Evolutionary conservation across 2,113 vertebrate species (phyloP).

Genomic region (Laticauda colubrina): DNA sequence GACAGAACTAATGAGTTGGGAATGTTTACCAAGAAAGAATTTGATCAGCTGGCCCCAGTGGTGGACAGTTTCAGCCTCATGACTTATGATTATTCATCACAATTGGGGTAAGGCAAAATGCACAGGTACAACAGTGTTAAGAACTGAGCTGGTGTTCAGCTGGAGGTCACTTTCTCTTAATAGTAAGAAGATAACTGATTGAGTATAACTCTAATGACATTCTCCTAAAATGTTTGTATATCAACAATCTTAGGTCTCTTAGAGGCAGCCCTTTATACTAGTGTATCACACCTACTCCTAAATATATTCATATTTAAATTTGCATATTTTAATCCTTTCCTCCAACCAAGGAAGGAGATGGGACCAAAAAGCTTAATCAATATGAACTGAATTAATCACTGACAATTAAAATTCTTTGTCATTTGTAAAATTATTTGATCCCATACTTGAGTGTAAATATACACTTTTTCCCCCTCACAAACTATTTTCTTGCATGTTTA

Average conservation of each 20-base stretch:
- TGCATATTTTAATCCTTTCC: neutral
- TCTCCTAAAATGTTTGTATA: neutral
- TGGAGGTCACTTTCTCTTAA: neutral
- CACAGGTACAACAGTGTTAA: neutral
- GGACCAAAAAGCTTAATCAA: neutral
- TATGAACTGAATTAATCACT: neutral
- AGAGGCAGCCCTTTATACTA: neutral
- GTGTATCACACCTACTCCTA: neutral
- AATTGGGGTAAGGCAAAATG: conserved; percentile 77
- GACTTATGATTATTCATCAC: conserved; percentile 91
- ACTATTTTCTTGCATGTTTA: neutral
- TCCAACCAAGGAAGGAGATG: neutral
- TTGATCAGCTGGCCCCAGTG: conserved; percentile 82
- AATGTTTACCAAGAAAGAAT: conserved; percentile 87
- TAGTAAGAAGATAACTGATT: neutral
- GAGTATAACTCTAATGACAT: neutral
- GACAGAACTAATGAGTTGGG: conserved; percentile 80
- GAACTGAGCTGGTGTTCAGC: neutral
- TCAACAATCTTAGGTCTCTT: neutral
- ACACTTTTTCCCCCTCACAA: neutral
- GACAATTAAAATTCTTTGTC: neutral
- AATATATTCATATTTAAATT: neutral
- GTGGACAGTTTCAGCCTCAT: conserved; percentile 95
- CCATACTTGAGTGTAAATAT: neutral
- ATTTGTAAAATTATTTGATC: neutral